These are phyloP conservation scores for Cyprinodon diabolis DNA, from an alignment of 2,797 vertebrate genomes.

Conservation along the genomic window DNA sequence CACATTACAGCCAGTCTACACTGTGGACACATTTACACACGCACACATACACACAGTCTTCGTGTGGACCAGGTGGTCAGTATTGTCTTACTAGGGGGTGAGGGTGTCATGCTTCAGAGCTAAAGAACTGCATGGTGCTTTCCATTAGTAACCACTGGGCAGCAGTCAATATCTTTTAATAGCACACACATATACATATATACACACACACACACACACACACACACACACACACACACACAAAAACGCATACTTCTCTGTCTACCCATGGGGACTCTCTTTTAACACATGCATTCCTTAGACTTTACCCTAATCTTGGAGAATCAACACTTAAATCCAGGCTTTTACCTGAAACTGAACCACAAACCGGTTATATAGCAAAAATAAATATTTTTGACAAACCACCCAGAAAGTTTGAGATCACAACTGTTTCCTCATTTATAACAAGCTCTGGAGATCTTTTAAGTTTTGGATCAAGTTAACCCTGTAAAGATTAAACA, in stretches of 20 bases:
- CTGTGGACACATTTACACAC: conserved; percentile 25
- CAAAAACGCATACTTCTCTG: background rate
- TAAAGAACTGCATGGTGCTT: conserved; percentile 45
- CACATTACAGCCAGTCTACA: conserved; percentile 79
- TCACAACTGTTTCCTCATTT: background rate
- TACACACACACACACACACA: too few species aligned
- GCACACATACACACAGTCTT: conserved; percentile 37
- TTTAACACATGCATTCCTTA: background rate
- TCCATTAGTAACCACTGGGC: conserved; percentile 47
- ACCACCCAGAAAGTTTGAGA: background rate
- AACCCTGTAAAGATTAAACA: background rate
- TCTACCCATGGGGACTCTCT: background rate
- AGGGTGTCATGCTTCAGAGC: conserved; percentile 34
- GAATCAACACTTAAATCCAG: background rate
- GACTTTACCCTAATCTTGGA: background rate
- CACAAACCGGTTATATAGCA: background rate
- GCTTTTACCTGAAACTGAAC: background rate
- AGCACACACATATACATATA: background rate
- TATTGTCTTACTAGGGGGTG: conserved; percentile 43
- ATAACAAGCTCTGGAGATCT: background rate
- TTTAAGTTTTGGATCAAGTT: background rate
- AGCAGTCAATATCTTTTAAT: conserved; percentile 38
- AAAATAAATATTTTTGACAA: background rate
- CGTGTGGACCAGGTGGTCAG: conserved; percentile 61
- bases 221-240: background rate